These are phyloP conservation scores for Silurus glanis DNA, from an alignment of 2,113 vertebrate species.

Conservation along the genomic window DNA sequence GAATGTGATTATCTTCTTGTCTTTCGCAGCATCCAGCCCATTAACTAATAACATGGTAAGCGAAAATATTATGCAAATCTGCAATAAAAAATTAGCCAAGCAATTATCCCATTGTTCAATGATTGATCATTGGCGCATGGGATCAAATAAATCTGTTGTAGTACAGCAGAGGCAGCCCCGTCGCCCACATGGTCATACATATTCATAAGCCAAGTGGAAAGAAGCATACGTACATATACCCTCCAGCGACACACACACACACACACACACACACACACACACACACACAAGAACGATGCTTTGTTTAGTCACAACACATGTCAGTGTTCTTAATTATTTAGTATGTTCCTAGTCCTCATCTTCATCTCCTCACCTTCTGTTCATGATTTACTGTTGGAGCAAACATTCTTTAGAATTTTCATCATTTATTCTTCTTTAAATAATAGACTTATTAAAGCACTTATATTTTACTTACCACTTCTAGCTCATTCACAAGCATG, in stretches of 20 bases:
- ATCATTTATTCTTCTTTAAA: not conserved
- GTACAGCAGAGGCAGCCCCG: not conserved
- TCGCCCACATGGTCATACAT: conserved; percentile 19
- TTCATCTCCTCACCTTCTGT: not conserved
- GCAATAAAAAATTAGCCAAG: not conserved
- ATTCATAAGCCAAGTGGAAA: conserved; percentile 26
- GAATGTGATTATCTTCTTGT: not conserved
- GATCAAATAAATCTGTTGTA: not conserved
- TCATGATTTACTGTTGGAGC: not conserved
- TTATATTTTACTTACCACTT: too few relatives aligned
- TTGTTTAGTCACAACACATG: not conserved
- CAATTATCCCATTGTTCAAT: conserved; percentile 19
- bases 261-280: not conserved
- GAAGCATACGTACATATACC: not conserved
- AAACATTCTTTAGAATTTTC: not conserved
- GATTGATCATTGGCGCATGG: not conserved
- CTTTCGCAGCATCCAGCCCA: not conserved
- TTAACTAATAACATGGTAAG: not conserved
- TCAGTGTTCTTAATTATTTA: not conserved
- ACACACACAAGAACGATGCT: not conserved
- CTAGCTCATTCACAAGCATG: too few relatives aligned
- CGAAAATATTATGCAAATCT: not conserved
- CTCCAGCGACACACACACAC: not conserved
- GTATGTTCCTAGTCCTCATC: not conserved
- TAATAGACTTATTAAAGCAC: too few relatives aligned